These are phyloP conservation scores for Scartelaos histophorus DNA, from an alignment of 2,113 vertebrate species.

Conservation along the genomic window DNA sequence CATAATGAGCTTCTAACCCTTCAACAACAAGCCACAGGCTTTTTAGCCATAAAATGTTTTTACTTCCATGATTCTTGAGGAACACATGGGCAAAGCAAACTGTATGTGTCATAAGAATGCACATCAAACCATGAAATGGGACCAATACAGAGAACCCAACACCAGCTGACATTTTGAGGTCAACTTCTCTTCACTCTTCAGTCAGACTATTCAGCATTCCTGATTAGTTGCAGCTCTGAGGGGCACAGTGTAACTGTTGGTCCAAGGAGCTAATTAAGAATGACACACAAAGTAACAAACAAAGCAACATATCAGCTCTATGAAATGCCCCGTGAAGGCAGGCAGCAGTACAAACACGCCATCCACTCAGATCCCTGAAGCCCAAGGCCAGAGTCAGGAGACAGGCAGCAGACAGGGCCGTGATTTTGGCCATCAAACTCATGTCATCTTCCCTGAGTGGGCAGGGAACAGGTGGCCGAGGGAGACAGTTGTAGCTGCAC, in stretches of 20 bases:
- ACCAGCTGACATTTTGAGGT: conserved; percentile 79
- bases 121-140: conserved; percentile 45
- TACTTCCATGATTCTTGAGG: conserved; percentile 28
- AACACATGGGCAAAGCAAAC: conserved; percentile 56
- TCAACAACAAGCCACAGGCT: conserved; percentile 49
- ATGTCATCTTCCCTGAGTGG: conserved; percentile 66
- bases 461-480: conserved; percentile 62
- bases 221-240: conserved; percentile 65
- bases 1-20: conserved; percentile 66
- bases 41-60: conserved; percentile 48
- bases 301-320: conserved; percentile 62
- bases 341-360: conserved; percentile 63
- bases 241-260: conserved; percentile 51
- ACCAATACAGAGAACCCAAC: conserved; percentile 69
- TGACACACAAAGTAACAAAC: conserved; percentile 59
- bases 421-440: conserved; percentile 71
- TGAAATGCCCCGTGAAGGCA: conserved; percentile 60
- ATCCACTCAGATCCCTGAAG: conserved; percentile 27
- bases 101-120: conserved; percentile 51
- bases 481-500: conserved; percentile 63
- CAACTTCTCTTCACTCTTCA: conserved; percentile 66
- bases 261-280: conserved; percentile 60
- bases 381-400: conserved; percentile 43
- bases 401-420: conserved; percentile 51
- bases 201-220: conserved; percentile 63